Percentiles rank a stretch among this genome's conserved stretches.
These are phyloP conservation scores for Drosophila kepulauana DNA, from an alignment of 1,140 invertebrate species.

Conservation along the genomic window DNA sequence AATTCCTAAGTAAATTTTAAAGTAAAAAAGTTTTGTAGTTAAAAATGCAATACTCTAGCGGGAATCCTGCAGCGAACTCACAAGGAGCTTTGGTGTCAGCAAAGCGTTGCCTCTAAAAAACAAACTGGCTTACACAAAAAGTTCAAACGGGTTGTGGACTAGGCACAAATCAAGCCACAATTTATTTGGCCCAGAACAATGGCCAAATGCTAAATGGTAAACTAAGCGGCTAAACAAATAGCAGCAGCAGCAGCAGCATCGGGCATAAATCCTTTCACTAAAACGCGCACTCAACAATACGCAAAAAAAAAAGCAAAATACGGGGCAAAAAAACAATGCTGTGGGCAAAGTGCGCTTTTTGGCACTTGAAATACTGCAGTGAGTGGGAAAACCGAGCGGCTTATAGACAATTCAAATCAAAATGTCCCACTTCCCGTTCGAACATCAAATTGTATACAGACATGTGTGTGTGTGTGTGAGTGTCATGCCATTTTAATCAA, in stretches of 20 bases:
- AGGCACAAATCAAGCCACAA: slow-evolving; percentile 30
- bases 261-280: slow-evolving; percentile 73
- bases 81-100: slow-evolving; percentile 8
- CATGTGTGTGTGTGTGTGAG: slow-evolving; percentile 29
- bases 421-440: slow-evolving; percentile 17
- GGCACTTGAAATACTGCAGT: slow-evolving; percentile 74
- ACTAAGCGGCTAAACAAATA: slow-evolving; percentile 81
- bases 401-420: slow-evolving; percentile 71
- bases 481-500: slow-evolving; percentile 73
- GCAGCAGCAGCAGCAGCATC: slow-evolving; percentile 33
- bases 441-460: slow-evolving; percentile 42
- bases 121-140: slow-evolving; percentile 33
- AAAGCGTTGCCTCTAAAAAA: slow-evolving; percentile 3
- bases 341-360: slow-evolving; percentile 70
- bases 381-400: slow-evolving; percentile 45
- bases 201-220: slow-evolving; percentile 57
- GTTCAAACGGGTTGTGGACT: slow-evolving; percentile 44
- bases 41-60: background rate
- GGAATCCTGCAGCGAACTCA: too few relatives aligned
- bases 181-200: slow-evolving; percentile 55
- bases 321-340: slow-evolving; percentile 22
- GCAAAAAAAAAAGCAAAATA: slow-evolving; percentile 45
- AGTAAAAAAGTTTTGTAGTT: background rate
- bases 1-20: too few relatives aligned
- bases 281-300: slow-evolving; percentile 66